A percentile compares a stretch with the other conserved stretches of the same genome.
Conservation (phyloP, 2,888 invertebrate genomes). For the Azorinus chamasolen region DNA sequence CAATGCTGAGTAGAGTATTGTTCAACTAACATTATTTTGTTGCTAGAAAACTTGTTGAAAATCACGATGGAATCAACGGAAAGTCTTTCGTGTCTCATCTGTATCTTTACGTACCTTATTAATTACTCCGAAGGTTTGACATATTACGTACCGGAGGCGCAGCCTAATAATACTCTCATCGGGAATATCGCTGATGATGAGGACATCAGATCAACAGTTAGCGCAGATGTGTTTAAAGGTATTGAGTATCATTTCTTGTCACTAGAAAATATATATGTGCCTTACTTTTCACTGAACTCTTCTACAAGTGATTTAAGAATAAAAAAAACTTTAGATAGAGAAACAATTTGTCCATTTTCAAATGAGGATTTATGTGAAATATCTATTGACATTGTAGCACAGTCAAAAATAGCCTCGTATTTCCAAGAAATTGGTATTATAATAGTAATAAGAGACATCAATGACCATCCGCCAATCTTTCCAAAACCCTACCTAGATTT, state of each 20-base stretch:
- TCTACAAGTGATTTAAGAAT: conserved; percentile 51
- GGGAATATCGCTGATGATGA: conserved; percentile 70
- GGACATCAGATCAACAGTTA: conserved; percentile 53
- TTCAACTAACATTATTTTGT: no score
- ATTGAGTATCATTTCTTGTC: conserved; percentile 66
- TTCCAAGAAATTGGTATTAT: conserved; percentile 76
- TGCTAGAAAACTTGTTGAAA: no score
- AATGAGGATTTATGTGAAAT: conserved; percentile 63
- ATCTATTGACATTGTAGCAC: conserved; percentile 72
- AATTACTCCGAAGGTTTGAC: conserved; percentile 54
- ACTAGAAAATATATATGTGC: conserved; percentile 45
- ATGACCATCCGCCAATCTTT: conserved; percentile 82
- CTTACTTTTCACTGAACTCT: conserved; percentile 47
- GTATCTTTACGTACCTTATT: conserved; percentile 59
- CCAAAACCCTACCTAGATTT: conserved; percentile 54
- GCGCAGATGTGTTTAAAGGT: conserved; percentile 44
- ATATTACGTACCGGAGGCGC: conserved; percentile 66
- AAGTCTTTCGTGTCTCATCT: conserved; percentile 60
- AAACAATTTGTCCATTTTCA: conserved; percentile 72
- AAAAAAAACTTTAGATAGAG: conserved; percentile 69
- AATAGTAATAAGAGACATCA: conserved; percentile 78
- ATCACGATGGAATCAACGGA: conserved; percentile 57
- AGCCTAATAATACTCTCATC: conserved; percentile 51
- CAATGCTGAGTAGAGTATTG: no score
- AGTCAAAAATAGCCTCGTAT: conserved; percentile 71